Conservation (phyloP, 35 echinoderm and acorn worm genomes). For the Ophioderma brevispina region DNA sequence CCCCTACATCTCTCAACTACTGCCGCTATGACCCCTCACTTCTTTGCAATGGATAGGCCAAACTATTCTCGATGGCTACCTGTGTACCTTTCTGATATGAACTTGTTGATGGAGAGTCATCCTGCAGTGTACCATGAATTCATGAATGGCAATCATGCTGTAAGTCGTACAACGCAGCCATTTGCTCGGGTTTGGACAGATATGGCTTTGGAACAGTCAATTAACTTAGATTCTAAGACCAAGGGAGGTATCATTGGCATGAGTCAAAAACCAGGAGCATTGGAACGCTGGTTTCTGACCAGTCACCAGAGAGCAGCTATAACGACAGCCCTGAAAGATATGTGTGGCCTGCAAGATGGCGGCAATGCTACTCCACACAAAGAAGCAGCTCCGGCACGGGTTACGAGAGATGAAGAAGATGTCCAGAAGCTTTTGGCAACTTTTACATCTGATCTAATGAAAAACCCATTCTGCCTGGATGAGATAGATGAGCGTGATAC, state of each 20-base stretch:
- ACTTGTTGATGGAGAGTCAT: background rate
- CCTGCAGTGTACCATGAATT: constrained; percentile 26
- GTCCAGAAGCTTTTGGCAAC: constrained; percentile 9
- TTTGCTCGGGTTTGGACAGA: constrained; percentile 29
- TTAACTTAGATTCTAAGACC: constrained; percentile 35
- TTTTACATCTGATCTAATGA: constrained; percentile 32
- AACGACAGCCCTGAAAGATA: background rate
- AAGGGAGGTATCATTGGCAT: constrained; percentile 53
- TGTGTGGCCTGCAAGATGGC: constrained; percentile 1
- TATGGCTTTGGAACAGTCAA: constrained; percentile 34
- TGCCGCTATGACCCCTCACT: constrained; percentile 16
- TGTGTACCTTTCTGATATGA: too few relatives aligned
- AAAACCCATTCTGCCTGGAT: background rate
- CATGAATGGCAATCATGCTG: constrained; percentile 35
- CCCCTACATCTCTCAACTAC: background rate
- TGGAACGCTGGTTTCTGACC: constrained; percentile 50
- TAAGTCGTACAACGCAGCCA: background rate
- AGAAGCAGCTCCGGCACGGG: background rate
- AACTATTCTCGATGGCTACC: constrained; percentile 21
- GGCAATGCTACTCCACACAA: constrained; percentile 1
- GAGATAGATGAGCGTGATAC: background rate
- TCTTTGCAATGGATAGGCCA: constrained; percentile 1
- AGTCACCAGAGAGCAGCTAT: constrained; percentile 42
- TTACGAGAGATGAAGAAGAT: constrained; percentile 24
- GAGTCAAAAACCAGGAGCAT: constrained; percentile 25